Conservation (phyloP, 2,888 invertebrate genomes). For the Drosophila kokeensis region DNA sequence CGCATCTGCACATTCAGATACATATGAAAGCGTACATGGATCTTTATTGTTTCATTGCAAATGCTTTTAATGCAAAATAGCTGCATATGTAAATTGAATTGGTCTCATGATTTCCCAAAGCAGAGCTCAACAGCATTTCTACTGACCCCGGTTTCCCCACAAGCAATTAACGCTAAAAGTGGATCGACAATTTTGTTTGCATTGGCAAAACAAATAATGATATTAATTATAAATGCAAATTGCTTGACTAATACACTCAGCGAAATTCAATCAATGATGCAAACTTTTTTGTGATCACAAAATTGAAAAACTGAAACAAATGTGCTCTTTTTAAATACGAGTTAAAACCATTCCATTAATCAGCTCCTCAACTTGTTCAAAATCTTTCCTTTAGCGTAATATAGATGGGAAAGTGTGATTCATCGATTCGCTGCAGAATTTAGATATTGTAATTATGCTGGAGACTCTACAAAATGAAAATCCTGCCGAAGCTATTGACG, state of each 20-base stretch:
- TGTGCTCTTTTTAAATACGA: neutral
- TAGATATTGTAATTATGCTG: neutral
- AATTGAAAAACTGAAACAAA: rapidly evolving
- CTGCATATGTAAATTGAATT: conserved; percentile 2
- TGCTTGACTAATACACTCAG: neutral
- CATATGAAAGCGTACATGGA: conserved; percentile 22
- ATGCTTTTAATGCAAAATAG: conserved; percentile 35
- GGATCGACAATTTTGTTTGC: neutral
- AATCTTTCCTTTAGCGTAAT: neutral
- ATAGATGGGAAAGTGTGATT: neutral
- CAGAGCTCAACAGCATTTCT: conserved; percentile 15
- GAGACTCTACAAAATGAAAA: neutral
- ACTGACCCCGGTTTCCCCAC: conserved; percentile 1
- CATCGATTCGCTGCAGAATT: neutral
- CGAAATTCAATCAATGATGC: too few species aligned
- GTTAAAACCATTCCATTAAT: neutral
- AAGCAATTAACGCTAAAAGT: neutral
- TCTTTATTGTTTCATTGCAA: conserved; percentile 71
- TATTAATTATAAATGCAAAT: neutral
- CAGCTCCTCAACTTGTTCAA: neutral
- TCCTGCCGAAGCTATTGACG: neutral
- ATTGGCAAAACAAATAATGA: neutral
- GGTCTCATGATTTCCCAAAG: conserved; percentile 49
- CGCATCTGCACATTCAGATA: conserved; percentile 25
- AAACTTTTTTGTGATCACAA: neutral